phyloP scores from a whole-genome alignment of 2,797 vertebrate genomes.

The Lagorchestes hirsutus region DNA sequence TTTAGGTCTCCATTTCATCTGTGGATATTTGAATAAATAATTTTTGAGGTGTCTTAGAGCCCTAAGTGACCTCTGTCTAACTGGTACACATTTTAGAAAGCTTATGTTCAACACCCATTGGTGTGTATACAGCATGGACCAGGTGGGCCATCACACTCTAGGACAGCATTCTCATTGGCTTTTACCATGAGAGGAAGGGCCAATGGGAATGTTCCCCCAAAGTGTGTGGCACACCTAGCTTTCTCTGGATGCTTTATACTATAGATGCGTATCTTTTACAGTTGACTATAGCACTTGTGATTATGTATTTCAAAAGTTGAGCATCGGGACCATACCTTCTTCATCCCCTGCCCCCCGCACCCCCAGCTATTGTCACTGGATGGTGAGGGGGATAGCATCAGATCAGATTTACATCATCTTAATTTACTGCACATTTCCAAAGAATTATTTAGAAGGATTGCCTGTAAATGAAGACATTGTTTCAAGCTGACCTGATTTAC shows the following conservation, averaged over 20 bases:
- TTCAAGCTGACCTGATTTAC: background rate
- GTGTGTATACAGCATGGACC: background rate
- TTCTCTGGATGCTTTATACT: background rate
- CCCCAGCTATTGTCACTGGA: background rate
- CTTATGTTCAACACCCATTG: background rate
- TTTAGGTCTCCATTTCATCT: background rate
- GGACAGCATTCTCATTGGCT: background rate
- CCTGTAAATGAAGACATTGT: background rate
- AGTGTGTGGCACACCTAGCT: background rate
- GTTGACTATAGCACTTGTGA: background rate
- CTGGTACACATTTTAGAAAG: background rate
- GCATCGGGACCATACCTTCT: background rate
- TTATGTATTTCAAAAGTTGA: constrained; percentile 15
- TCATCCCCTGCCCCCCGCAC: too few relatives aligned
- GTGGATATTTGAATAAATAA: background rate
- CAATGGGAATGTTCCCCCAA: background rate
- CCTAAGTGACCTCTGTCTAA: background rate
- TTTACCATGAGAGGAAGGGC: background rate
- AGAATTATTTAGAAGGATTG: background rate
- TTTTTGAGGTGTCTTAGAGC: background rate
- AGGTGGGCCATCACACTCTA: background rate
- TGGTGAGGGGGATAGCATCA: background rate
- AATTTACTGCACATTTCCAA: background rate
- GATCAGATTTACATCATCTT: background rate
- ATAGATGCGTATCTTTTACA: background rate